Evolutionary conservation across 1,140 invertebrate genomes (phyloP), one percentile per base, ranked within the genome.

Genomic region (Chionoecetes opilio): DNA sequence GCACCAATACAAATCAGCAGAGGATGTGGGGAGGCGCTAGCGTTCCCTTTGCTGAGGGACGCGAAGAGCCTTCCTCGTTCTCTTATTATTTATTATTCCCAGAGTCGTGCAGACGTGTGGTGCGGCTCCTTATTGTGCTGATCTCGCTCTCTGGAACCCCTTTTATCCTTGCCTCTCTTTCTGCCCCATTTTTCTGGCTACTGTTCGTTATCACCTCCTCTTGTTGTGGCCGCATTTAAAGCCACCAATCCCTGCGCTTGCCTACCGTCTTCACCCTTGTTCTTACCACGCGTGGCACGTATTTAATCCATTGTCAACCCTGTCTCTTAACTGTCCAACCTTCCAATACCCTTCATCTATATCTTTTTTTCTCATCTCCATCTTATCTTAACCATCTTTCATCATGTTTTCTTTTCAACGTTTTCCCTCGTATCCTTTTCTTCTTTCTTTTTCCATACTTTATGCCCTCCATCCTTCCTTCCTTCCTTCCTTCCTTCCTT

Each of bases 81-180:
- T 75, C 63, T n/a, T 75, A 26, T 75, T 75, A 75, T 46, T n/a
- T 46, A 46, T 75, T 75, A 75, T 75, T 75, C 63, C 63, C 63
- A 75, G 63, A n/a, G 26, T 26, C 63, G 63, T 75, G 63, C 63
- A 26, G 63, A 26, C 26, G 63, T 75, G 63, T 26, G 63, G 63
- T 75, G 63, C 63, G 63, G 63, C 63, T 75, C 63, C 63, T 75
- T 75, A 75, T n/a, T 75, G 63, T 75, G 63, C 21, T 75, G 63
- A 75, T 75, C 21, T n/a, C 21, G 63, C 63, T n/a, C 63, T 5
- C 21, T 17, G n/a, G n/a, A n/a, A n/a, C 21, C 6, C 21, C 3
- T 26, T 75, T 17, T 75, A 26, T 75, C 63, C 63, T 75, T 26
- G 63, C 26, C 63, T 75, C 53, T 26, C 21, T n/a, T 21, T 75